Percentiles rank a stretch among this genome's conserved stretches.
Evolutionary conservation across 2,113 vertebrate genomes (phyloP).

Genomic region (Chloroceryle aenea): DNA sequence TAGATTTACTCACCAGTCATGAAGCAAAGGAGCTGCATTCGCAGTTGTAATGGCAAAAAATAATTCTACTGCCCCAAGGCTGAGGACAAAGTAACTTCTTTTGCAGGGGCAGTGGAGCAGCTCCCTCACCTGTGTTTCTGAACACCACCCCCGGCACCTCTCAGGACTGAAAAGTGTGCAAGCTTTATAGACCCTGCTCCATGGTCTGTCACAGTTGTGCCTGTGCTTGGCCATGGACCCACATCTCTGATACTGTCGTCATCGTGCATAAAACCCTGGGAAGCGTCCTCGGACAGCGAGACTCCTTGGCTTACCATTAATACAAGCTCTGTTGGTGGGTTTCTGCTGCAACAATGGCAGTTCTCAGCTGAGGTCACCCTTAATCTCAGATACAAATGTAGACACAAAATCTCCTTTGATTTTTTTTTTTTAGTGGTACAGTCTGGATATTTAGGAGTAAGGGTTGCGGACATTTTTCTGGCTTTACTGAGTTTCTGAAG

Average conservation of each 20-base stretch:
- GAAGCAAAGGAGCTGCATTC: not conserved
- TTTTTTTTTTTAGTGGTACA: not conserved
- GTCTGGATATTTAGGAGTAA: not conserved
- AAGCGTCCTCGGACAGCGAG: not conserved
- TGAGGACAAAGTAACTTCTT: not conserved
- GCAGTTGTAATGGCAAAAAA: not conserved
- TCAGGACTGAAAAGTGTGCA: not conserved
- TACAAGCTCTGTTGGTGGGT: not conserved
- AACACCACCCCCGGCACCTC: not conserved
- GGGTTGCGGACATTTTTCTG: not conserved
- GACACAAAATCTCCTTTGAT: not conserved
- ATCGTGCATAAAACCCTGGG: rapidly evolving
- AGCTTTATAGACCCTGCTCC: rapidly evolving
- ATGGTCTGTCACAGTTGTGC: not conserved
- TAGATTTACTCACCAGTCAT: not conserved
- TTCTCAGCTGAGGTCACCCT: not conserved
- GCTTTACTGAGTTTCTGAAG: not conserved
- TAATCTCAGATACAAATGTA: not conserved
- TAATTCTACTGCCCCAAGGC: not conserved
- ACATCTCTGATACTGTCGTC: not conserved
- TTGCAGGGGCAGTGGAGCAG: not conserved
- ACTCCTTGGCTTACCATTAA: not conserved
- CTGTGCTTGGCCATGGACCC: not conserved
- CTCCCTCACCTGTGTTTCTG: not conserved
- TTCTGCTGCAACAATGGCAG: not conserved